These are phyloP conservation scores for Drosophila pruinosa DNA, from an alignment of 1,140 invertebrate species.

Conservation along the genomic window DNA sequence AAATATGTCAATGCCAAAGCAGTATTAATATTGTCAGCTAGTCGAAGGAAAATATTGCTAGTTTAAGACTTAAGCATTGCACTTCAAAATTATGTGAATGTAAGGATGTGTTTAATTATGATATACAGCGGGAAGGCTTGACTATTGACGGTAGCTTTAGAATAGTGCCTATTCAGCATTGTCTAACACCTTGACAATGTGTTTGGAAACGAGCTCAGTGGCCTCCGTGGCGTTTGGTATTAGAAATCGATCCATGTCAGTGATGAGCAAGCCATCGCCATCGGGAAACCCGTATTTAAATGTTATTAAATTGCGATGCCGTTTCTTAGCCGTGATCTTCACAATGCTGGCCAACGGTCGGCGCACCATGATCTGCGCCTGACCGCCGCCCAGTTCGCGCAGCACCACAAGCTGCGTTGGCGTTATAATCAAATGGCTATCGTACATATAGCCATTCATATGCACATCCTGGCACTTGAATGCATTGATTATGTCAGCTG, in stretches of 20 bases:
- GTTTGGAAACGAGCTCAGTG: conserved; percentile 86
- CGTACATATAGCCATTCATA: conserved; percentile 92
- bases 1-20: conserved; percentile 18
- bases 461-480: conserved; percentile 96
- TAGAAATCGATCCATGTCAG: conserved; percentile 95
- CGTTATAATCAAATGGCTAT: conserved; percentile 95
- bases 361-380: conserved; percentile 92
- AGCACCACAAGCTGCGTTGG: conserved; percentile 94
- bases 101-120: background rate
- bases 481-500: conserved; percentile 91
- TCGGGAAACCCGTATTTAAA: conserved; percentile 87
- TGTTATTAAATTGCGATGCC: conserved; percentile 96
- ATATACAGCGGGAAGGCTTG: background rate
- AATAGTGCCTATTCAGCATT: conserved; percentile 44
- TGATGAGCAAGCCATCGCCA: conserved; percentile 81
- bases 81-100: conserved; percentile 28
- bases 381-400: conserved; percentile 90
- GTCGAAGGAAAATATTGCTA: conserved; percentile 62
- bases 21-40: conserved; percentile 40
- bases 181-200: conserved; percentile 83
- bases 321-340: conserved; percentile 97
- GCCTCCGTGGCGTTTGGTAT: conserved; percentile 96
- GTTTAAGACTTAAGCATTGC: conserved; percentile 52
- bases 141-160: background rate
- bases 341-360: conserved; percentile 94